Base-by-base conservation (phyloP, 2,888 invertebrate species). In the Megamerina dolium region DNA sequence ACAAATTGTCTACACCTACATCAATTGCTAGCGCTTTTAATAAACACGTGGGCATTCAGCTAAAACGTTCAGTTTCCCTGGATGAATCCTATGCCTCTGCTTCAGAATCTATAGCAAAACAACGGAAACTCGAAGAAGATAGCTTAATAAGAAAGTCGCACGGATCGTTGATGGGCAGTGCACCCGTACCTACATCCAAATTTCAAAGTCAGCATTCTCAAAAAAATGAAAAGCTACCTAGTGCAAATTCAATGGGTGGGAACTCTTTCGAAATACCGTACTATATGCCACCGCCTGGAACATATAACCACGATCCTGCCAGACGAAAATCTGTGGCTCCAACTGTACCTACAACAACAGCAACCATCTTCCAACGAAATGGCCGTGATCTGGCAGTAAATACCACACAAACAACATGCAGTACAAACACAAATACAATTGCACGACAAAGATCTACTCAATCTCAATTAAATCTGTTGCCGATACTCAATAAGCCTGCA, bases 11-110 rank as follows among this genome's bases (percentile, higher is more conserved):
- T 9, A 48, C 53, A 9, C 65, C 65, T 38, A 57, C 64, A 2
- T 67, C 70, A 14, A 70, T 69, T 29, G 69, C 70, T 32, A 70
- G 69, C 50, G 52, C 64, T 3, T 64, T 63, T 19, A 66, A 66
- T 43, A 63, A 68, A 48, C 64, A 62, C 30, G 49, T 55, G 27
- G 55, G 52, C 6, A 54, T 56, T 10, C 45, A 52, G 6, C 39
- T 64, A 4, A 70, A 70, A 48, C 58, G 70, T 2, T 65, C 70
- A 0, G 51, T 60, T 0, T 67, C 66, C 5, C 49, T 69, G n/a
- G 70, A 70, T 36, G 63, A 68, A 4, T 43, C 56, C 1, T 55
- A 58, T 36, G 51, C 51, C 0, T 37, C 54, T 18, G 41, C 49
- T 2, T 17, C 46, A 5, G 40, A 53, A 17, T 41, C 52, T 0